Evolutionary conservation across 2,888 invertebrate species (phyloP).

Genomic region (Philopedon plagiatum): DNA sequence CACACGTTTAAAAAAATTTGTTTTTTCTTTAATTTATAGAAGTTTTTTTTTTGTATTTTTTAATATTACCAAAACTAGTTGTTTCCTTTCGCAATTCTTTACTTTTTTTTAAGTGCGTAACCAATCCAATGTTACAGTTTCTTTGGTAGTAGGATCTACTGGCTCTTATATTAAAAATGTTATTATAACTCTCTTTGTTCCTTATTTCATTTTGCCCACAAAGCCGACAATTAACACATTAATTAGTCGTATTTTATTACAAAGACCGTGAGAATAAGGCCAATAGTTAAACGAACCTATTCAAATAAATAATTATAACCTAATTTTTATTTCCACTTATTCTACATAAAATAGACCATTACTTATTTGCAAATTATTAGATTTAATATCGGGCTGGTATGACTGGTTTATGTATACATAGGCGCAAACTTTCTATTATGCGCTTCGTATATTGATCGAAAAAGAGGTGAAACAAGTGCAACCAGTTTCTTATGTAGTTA

Average conservation of each 20-base stretch:
- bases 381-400: conserved; percentile 6
- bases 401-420: too few relatives aligned
- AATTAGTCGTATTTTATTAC: background rate
- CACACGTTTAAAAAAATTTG: too few relatives aligned
- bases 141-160: too few relatives aligned
- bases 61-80: too few relatives aligned
- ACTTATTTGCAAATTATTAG: background rate
- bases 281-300: conserved; percentile 10
- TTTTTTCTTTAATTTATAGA: too few relatives aligned
- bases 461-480: background rate
- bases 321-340: conserved; percentile 15
- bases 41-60: too few relatives aligned
- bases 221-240: conserved; percentile 6
- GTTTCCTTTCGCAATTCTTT: too few relatives aligned
- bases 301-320: conserved; percentile 27
- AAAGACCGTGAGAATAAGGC: conserved; percentile 32
- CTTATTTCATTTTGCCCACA: background rate
- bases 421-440: conserved; percentile 6
- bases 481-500: background rate
- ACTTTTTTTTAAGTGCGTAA: too few relatives aligned
- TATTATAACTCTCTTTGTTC: too few relatives aligned
- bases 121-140: too few relatives aligned
- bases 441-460: background rate
- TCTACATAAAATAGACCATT: background rate
- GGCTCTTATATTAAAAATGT: too few relatives aligned